These are phyloP conservation scores for Orthosia cruda DNA, from an alignment of 2,888 invertebrate species.

Conservation along the genomic window DNA sequence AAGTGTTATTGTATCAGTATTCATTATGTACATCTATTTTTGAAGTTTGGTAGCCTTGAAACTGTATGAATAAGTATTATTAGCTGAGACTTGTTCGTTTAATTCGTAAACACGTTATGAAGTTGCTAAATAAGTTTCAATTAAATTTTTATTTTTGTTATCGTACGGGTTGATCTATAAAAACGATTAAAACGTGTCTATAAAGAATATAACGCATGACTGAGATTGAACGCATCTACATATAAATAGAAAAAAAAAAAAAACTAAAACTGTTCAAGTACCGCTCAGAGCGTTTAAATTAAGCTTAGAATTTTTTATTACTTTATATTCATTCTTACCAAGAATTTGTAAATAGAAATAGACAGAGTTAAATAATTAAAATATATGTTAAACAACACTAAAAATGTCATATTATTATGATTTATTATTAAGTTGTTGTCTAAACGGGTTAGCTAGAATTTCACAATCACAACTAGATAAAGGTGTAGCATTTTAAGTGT, in stretches of 20 bases:
- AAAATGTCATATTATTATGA: background rate
- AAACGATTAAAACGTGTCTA: slow-evolving; percentile 37
- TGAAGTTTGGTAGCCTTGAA: slow-evolving; percentile 9
- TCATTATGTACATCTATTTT: slow-evolving; percentile 13
- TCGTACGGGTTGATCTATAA: slow-evolving; percentile 8
- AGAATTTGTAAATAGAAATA: slow-evolving; percentile 5
- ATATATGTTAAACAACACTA: background rate
- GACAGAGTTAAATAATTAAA: background rate
- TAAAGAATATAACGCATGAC: slow-evolving; percentile 21
- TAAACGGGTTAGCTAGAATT: background rate
- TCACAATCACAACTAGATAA: background rate
- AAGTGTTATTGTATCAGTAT: slow-evolving; percentile 30
- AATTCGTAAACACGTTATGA: slow-evolving; percentile 21
- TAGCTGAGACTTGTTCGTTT: slow-evolving; percentile 5
- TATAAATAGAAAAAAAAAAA: slow-evolving; percentile 24
- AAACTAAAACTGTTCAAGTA: background rate
- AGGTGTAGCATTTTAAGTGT: slow-evolving; percentile 1
- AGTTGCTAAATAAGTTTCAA: slow-evolving; percentile 12
- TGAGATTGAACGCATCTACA: slow-evolving; percentile 24
- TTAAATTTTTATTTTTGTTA: slow-evolving; percentile 39
- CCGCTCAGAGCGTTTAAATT: slow-evolving; percentile 3
- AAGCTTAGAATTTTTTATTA: slow-evolving; percentile 7
- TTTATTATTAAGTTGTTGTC: slow-evolving; percentile 8
- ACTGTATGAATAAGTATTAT: slow-evolving; percentile 16
- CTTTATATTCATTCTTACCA: background rate